phyloP scores from a whole-genome alignment of 2,113 vertebrate species.

The Calidris pygmaea region DNA sequence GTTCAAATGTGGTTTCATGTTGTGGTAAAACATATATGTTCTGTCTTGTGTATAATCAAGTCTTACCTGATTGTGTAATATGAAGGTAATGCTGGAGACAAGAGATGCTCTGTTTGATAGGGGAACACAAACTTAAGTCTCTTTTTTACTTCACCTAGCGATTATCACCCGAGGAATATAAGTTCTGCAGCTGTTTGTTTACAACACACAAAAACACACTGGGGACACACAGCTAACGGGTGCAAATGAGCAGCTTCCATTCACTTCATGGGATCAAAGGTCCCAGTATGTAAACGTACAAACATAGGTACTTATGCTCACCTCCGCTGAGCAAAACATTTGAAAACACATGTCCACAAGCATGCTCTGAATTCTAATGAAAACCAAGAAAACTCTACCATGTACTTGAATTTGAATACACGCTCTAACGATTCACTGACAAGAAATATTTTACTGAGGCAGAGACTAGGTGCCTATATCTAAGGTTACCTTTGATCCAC shows the following conservation, averaged over 20 bases:
- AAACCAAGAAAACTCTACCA: not conserved
- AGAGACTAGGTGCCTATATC: slow-evolving; percentile 13
- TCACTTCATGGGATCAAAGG: not conserved
- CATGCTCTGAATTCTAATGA: slow-evolving; percentile 6
- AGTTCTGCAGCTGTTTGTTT: not conserved
- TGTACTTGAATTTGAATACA: not conserved
- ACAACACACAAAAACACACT: not conserved
- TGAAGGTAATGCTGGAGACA: not conserved
- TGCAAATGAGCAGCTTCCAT: not conserved
- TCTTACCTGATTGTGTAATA: not conserved
- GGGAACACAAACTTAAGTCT: not conserved
- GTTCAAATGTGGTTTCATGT: not conserved
- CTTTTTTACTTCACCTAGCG: not conserved
- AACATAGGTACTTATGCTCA: not conserved
- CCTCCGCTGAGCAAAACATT: slow-evolving; percentile 16
- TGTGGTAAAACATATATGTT: not conserved
- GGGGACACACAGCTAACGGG: not conserved
- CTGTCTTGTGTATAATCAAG: not conserved
- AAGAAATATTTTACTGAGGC: not conserved
- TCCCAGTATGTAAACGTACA: not conserved
- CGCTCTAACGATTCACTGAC: not conserved
- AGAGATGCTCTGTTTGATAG: not conserved
- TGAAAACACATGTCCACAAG: not conserved
- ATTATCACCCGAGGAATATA: not conserved
- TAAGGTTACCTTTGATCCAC: slow-evolving; percentile 55